A percentile compares a stretch with the other conserved stretches of the same genome.
Evolutionary conservation across 2,888 invertebrate species (phyloP).

Genomic region (Diarsia brunnea): DNA sequence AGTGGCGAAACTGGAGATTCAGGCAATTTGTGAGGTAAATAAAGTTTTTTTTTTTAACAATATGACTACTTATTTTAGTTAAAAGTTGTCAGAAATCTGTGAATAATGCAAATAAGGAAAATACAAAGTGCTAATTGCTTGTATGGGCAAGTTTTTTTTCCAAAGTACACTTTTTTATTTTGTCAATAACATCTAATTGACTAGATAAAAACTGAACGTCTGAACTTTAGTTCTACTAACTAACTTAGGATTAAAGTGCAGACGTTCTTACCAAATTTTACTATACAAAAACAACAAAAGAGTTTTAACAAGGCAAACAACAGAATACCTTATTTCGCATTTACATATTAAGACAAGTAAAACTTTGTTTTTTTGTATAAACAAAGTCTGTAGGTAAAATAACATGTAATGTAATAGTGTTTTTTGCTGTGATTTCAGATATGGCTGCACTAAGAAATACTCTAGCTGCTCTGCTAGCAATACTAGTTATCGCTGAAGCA

Average conservation of each 20-base stretch:
- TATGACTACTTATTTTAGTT: not conserved
- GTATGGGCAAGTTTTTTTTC: not conserved
- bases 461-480: conserved; percentile 15
- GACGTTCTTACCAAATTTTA: not conserved
- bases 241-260: too few species aligned
- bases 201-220: too few species aligned
- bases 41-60: not conserved
- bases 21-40: conserved; percentile 23
- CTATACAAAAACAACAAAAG: not conserved
- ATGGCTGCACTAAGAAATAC: conserved; percentile 38
- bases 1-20: not conserved
- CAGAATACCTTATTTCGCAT: too few species aligned
- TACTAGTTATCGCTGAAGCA: conserved; percentile 51
- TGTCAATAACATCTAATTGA: not conserved
- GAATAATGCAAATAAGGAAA: conserved; percentile 38
- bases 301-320: not conserved
- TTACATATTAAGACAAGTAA: not conserved
- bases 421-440: conserved; percentile 53
- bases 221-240: too few species aligned
- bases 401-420: not conserved
- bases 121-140: not conserved
- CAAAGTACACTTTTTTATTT: not conserved
- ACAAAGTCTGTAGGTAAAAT: not conserved
- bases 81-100: not conserved
- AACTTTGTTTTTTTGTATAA: too few species aligned